Percentiles rank a stretch among this genome's conserved stretches.
phyloP scores from a whole-genome alignment of 2,797 vertebrate species.

The Ispidina lecontei region DNA sequence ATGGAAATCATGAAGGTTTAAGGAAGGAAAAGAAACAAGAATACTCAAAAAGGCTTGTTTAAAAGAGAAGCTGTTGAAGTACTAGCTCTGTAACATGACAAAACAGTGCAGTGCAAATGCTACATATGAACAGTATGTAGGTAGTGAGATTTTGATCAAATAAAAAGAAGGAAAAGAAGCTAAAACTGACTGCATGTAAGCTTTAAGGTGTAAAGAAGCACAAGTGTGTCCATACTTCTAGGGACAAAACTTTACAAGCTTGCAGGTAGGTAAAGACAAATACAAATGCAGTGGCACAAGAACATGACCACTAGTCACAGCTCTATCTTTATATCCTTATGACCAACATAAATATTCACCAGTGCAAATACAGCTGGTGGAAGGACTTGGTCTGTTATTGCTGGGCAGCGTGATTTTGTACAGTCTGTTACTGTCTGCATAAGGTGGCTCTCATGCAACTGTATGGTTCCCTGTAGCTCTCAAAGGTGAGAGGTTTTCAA shows the following conservation, averaged over 20 bases:
- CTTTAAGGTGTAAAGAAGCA: background rate
- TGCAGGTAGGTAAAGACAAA: background rate
- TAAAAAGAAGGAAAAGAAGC: background rate
- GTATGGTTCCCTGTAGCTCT: accelerated
- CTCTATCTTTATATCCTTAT: background rate
- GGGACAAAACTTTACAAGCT: background rate
- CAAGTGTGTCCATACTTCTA: background rate
- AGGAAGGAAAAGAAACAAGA: background rate
- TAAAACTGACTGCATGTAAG: background rate
- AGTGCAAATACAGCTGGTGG: background rate
- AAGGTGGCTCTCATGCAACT: background rate
- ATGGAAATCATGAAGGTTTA: background rate
- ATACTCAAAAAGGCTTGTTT: background rate
- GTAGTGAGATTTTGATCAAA: background rate
- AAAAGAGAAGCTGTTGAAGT: background rate
- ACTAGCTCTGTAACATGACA: background rate
- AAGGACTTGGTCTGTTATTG: background rate
- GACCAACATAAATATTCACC: background rate
- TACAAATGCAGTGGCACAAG: background rate
- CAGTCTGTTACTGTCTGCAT: background rate
- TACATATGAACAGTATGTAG: background rate
- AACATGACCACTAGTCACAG: background rate
- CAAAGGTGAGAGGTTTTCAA: background rate
- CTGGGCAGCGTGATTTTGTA: background rate
- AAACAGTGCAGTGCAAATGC: background rate